Percentiles rank a stretch among this genome's conserved stretches.
These are phyloP conservation scores for Diaphora mendica DNA, from an alignment of 2,888 invertebrate genomes.

Conservation along the genomic window DNA sequence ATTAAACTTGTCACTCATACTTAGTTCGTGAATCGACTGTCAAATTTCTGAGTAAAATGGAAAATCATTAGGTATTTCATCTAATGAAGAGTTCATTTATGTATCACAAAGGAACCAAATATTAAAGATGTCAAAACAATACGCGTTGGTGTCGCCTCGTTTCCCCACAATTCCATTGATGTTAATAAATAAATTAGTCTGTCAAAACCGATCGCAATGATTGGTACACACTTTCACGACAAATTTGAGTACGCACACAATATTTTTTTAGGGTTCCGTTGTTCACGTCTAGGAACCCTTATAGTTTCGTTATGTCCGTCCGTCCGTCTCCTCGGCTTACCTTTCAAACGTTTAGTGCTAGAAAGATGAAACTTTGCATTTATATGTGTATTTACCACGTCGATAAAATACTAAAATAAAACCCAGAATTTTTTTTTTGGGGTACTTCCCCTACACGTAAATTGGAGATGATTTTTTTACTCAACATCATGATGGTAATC, in stretches of 20 bases:
- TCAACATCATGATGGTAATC: too few relatives aligned
- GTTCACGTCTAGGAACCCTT: too few relatives aligned
- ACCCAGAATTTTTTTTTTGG: too few relatives aligned
- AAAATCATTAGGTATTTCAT: not conserved
- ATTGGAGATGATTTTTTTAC: not conserved
- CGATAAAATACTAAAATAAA: too few relatives aligned
- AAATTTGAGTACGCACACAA: not conserved
- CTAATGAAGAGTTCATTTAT: not conserved
- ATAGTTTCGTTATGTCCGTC: too few relatives aligned
- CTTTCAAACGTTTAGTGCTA: too few relatives aligned
- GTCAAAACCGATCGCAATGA: slow-evolving; percentile 60
- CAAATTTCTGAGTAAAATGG: not conserved
- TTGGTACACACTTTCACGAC: slow-evolving; percentile 38
- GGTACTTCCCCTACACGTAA: too few relatives aligned
- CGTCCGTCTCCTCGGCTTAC: too few relatives aligned
- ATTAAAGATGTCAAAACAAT: slow-evolving; percentile 6
- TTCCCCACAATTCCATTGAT: slow-evolving; percentile 44
- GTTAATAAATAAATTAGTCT: slow-evolving; percentile 60
- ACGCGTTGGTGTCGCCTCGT: slow-evolving; percentile 31
- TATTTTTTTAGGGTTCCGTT: too few relatives aligned
- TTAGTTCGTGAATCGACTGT: not conserved
- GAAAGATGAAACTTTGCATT: too few relatives aligned
- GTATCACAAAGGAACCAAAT: not conserved
- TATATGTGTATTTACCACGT: too few relatives aligned
- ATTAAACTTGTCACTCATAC: not conserved